phyloP scores from a whole-genome alignment of 92 coral and sea anemone species.

The Actinernus sp. region DNA sequence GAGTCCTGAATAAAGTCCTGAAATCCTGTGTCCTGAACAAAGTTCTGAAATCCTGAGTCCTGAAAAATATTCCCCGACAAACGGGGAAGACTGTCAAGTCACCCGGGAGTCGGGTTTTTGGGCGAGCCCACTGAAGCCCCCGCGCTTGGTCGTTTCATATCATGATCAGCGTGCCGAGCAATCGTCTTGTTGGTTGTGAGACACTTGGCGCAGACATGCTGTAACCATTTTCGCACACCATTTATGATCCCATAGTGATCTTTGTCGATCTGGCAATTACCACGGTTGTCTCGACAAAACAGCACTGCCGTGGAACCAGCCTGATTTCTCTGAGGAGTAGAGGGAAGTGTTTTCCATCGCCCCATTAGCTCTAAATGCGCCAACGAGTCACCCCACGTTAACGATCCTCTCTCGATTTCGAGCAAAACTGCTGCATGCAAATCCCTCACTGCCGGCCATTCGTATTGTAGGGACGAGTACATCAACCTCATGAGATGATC shows the following conservation, averaged over 20 bases:
- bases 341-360: not conserved
- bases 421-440: not conserved
- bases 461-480: too few relatives aligned
- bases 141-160: too few relatives aligned
- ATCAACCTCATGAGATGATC: not conserved
- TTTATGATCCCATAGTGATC: not conserved
- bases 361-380: not conserved
- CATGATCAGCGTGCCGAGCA: not conserved
- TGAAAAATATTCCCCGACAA: too few relatives aligned
- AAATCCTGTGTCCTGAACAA: too few relatives aligned
- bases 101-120: too few relatives aligned
- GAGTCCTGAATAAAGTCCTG: too few relatives aligned
- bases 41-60: too few relatives aligned
- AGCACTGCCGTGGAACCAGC: not conserved
- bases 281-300: not conserved
- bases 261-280: not conserved
- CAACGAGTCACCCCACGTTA: not conserved
- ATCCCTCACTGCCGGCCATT: not conserved
- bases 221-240: not conserved
- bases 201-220: not conserved
- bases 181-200: not conserved
- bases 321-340: not conserved
- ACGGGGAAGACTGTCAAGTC: too few relatives aligned
- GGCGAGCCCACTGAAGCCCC: too few relatives aligned
- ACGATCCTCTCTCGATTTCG: not conserved